Evolutionary conservation across 1,140 invertebrate genomes (phyloP), one percentile per base, ranked within the genome.

Genomic region (Habropoda laboriosa): DNA sequence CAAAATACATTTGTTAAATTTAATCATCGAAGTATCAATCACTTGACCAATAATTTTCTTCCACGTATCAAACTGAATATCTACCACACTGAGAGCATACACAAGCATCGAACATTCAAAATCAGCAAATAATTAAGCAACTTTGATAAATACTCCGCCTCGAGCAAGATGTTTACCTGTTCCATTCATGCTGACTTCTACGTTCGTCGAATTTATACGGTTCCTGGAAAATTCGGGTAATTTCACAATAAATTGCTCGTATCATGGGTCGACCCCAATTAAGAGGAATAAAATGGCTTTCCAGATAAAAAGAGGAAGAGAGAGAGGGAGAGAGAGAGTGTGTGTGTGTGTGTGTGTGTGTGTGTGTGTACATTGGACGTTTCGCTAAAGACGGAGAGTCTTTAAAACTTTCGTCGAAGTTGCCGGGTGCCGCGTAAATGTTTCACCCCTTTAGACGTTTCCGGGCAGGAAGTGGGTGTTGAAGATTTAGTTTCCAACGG

Each of bases 361-460:
- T n/a, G n/a, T n/a, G n/a, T 3, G 47, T 18, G 57, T 16, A 51
- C 6, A 27, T 0, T 1, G 3, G 16, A 27, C 6, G 18, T 60
- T n/a, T 24, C 45, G 21, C 4, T 45, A 30, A 60, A 70, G 75
- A 70, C 51, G 18, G 45, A 64, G 40, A 47, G 51, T 67, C 32
- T 80, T 80, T 72, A 67, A 66, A 76, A 80, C 73, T 85, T 84
- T 60, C 40, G 12, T n/a, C 51, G 53, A 67, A 78, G 61, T 49
- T 74, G 45, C 47, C 47, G n/a, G 27, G 12, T 63, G 57, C 71
- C 49, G 77, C 80, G 73, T 72, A 79, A 83, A 82, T 64, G 70
- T 84, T 83, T 83, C 70, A 74, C 81, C 55, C 42, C 18, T 38
- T 49, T 45, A 55, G 53, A 85, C 81, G 60, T 85, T 80, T 75